A percentile compares a stretch with the other conserved stretches of the same genome.
Evolutionary conservation across 2,888 invertebrate species (phyloP).

Genomic region (Pyrocoelia pectoralis): DNA sequence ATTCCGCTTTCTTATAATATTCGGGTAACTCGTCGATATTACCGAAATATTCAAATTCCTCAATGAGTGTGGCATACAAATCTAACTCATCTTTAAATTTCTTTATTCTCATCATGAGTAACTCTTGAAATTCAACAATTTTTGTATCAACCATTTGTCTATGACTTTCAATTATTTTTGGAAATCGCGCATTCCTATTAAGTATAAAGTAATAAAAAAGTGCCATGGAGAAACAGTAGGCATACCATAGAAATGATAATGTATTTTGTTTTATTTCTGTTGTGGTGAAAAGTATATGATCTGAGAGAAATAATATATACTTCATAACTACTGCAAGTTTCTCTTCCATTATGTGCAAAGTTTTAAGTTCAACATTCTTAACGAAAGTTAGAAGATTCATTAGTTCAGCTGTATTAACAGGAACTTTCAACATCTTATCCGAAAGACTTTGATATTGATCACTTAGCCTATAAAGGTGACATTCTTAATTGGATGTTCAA

Average conservation of each 20-base stretch:
- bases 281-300: constrained; percentile 81
- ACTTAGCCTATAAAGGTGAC: constrained; percentile 69
- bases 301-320: constrained; percentile 84
- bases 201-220: not conserved
- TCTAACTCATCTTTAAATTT: constrained; percentile 86
- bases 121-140: constrained; percentile 85
- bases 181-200: constrained; percentile 76
- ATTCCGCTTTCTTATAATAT: constrained; percentile 83
- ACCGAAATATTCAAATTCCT: constrained; percentile 88
- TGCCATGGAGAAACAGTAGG: constrained; percentile 8
- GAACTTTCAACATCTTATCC: constrained; percentile 79
- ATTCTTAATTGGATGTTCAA: too few relatives aligned
- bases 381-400: constrained; percentile 85
- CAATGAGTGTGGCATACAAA: constrained; percentile 78
- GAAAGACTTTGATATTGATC: constrained; percentile 85
- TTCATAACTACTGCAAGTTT: constrained; percentile 70
- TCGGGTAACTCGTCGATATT: constrained; percentile 83
- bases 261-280: constrained; percentile 90
- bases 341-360: constrained; percentile 78
- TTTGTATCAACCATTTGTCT: constrained; percentile 81
- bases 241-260: constrained; percentile 82
- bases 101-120: constrained; percentile 78
- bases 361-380: constrained; percentile 74
- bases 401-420: constrained; percentile 84
- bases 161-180: constrained; percentile 84